Conservation (phyloP, 2,888 invertebrate species). For the Clostera curtula region DNA sequence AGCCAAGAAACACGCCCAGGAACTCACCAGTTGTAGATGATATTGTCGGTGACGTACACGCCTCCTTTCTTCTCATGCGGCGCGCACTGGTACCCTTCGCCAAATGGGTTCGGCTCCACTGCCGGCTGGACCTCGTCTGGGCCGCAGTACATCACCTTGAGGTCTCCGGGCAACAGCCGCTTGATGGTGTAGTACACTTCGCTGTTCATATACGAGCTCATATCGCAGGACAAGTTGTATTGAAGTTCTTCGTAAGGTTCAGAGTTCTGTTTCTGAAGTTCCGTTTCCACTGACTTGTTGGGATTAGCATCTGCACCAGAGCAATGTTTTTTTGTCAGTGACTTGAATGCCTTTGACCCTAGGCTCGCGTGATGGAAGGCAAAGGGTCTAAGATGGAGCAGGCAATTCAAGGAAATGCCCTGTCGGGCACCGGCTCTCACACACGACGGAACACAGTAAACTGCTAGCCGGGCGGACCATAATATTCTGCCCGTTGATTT, state of each 20-base stretch:
- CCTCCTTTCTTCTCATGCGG: conserved; percentile 87
- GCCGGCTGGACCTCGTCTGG: conserved; percentile 45
- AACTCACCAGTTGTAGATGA: conserved; percentile 82
- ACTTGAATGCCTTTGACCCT: too few relatives aligned
- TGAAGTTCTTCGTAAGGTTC: conserved; percentile 54
- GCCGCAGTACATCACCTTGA: conserved; percentile 82
- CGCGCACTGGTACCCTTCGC: conserved; percentile 73
- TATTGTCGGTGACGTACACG: conserved; percentile 84
- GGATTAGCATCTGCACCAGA: conserved; percentile 59
- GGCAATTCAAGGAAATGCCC: too few relatives aligned
- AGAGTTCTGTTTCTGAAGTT: conserved; percentile 40
- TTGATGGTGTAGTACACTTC: conserved; percentile 87
- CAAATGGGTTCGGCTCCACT: conserved; percentile 82
- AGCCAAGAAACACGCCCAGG: background rate
- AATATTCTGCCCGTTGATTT: too few relatives aligned
- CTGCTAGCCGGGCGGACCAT: too few relatives aligned
- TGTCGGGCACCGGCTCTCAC: too few relatives aligned
- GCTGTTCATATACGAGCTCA: conserved; percentile 83
- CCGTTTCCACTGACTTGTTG: conserved; percentile 53
- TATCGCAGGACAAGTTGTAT: conserved; percentile 78
- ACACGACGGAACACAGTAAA: too few relatives aligned
- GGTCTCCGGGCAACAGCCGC: conserved; percentile 88
- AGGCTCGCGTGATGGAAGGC: too few relatives aligned
- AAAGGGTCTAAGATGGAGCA: too few relatives aligned
- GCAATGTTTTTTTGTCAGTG: too few relatives aligned